Base-by-base conservation (phyloP, 2,113 vertebrate species). In the Otolemur garnettii region DNA sequence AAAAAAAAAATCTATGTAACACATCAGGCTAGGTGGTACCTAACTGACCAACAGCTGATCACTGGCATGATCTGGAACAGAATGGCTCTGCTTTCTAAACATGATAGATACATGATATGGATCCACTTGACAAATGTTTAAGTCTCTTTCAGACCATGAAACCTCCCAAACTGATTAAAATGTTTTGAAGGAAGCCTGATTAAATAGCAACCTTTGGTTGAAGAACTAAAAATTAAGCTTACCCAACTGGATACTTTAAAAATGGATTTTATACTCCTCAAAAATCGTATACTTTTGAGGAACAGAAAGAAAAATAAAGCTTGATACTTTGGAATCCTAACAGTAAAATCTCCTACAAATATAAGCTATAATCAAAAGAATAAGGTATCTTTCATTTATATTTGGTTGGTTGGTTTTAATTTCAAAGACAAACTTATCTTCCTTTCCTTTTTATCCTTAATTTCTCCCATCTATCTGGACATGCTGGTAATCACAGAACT, bases 161-260 rank as follows among this genome's bases (percentile, higher is more conserved):
- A 83, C 35, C 45, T 84, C 53, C 71, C 71, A 87, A 90, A 80
- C n/a, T 35, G 64, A 83, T 33, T 69, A 69, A 94, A 93, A 78
- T 38, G 18, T 45, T 62, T 45, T 93, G 21, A 90, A 93, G 17
- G 28, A 53, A 75, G 68, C 30, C 57, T 38, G 42, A 83, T 80
- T 83, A 78, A 82, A 33, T 14, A 69, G 7, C 26, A 79, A 79
- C 28, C 26, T 18, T 90, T 82, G 68, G 69, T 59, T 91, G 28
- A 68, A 88, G 45, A 92, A 84, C 21, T 33, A 80, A 87, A 93
- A 91, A 53, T 45, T 35, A 89, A 95, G 59, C 18, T 94, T 74
- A 71, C 7, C 9, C 35, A 85, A 53, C 5, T 26, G 19, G 80
- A 14, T 38, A 55, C 42, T 35, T 4, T 96, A 57, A 74, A 93